These are phyloP conservation scores for Oreochromis aureus DNA, from an alignment of 2,113 vertebrate species.

Conservation along the genomic window DNA sequence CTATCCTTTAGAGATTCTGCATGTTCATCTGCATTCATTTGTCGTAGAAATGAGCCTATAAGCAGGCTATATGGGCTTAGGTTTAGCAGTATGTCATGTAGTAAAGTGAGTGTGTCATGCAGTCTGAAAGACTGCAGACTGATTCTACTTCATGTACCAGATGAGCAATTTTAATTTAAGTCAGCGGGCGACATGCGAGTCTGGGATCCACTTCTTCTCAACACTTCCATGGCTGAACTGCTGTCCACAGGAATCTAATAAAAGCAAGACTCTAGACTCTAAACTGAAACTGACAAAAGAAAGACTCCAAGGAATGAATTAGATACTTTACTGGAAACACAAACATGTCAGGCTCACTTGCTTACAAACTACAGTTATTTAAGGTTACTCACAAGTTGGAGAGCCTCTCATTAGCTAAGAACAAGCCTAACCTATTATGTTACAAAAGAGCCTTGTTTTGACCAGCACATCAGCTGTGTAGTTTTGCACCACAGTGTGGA, in stretches of 20 bases:
- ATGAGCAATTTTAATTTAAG: neutral
- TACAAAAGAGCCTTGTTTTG: neutral
- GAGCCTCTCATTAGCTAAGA: neutral
- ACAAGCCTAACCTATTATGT: neutral
- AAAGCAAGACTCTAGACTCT: neutral
- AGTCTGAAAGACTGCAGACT: neutral
- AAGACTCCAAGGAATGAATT: neutral
- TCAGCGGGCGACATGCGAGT: neutral
- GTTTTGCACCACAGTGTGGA: neutral
- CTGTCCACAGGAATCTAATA: neutral
- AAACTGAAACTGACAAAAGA: neutral
- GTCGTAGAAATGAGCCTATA: neutral
- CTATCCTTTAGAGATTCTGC: neutral
- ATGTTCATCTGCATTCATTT: neutral
- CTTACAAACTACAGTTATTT: neutral
- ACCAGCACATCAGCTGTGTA: neutral
- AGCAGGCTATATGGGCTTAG: neutral
- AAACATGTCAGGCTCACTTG: neutral
- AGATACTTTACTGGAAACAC: neutral
- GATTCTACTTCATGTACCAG: neutral
- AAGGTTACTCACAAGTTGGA: neutral
- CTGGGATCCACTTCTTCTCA: neutral
- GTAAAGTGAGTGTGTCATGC: neutral
- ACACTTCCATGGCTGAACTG: neutral
- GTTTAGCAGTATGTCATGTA: neutral